phyloP scores from a whole-genome alignment of 2,888 invertebrate genomes.

The Eristalis pertinax region DNA sequence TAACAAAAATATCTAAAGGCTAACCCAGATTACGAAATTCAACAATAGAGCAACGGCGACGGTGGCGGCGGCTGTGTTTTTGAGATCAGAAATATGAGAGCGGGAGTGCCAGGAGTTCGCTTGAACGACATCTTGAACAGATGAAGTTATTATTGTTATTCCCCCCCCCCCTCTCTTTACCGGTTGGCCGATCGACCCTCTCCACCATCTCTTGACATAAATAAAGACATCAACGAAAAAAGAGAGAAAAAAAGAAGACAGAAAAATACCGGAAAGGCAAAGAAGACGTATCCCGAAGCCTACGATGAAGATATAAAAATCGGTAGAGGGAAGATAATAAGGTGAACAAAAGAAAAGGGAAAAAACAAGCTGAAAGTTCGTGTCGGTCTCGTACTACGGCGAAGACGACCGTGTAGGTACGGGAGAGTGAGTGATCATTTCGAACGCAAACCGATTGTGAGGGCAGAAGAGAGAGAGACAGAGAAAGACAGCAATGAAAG shows the following conservation, averaged over 20 bases:
- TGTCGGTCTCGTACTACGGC: background rate
- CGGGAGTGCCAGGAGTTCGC: conserved; percentile 19
- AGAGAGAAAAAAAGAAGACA: conserved; percentile 24
- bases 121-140: conserved; percentile 36
- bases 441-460: background rate
- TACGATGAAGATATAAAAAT: conserved; percentile 59
- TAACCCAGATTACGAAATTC: conserved; percentile 37
- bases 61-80: background rate
- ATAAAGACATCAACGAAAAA: conserved; percentile 49
- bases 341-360: conserved; percentile 15
- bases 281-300: conserved; percentile 36
- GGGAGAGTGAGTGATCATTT: background rate
- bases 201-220: conserved; percentile 63
- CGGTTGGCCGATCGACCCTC: conserved; percentile 47
- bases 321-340: conserved; percentile 38
- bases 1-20: conserved; percentile 25
- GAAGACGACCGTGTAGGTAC: background rate
- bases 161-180: conserved; percentile 43
- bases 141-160: conserved; percentile 71
- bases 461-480: conserved; percentile 6
- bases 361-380: conserved; percentile 36
- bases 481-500: conserved; percentile 9
- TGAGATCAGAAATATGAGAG: background rate
- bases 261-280: conserved; percentile 48
- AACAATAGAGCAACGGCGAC: background rate